These are phyloP conservation scores for Phyllostomus hastatus DNA, from an alignment of 2,113 vertebrate species.

Conservation along the genomic window DNA sequence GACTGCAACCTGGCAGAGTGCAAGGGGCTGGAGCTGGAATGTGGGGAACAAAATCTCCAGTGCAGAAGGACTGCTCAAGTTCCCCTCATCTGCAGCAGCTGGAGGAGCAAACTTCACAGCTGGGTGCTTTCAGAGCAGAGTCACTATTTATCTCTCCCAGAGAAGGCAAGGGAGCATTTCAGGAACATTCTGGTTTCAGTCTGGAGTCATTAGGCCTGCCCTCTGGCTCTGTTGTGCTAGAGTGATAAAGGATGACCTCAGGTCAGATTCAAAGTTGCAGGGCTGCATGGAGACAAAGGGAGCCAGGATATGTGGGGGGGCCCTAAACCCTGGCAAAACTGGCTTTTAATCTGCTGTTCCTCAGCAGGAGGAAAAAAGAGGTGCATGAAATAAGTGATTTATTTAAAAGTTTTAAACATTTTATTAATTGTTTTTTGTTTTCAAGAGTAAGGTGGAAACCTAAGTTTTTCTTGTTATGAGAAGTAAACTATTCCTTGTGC, in stretches of 20 bases:
- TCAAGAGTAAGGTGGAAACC: neutral
- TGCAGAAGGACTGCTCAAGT: slow-evolving; percentile 25
- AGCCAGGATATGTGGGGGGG: neutral
- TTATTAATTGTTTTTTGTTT: neutral
- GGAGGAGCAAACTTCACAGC: neutral
- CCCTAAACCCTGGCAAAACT: neutral
- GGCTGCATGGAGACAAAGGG: slow-evolving; percentile 22
- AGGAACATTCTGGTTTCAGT: slow-evolving; percentile 65
- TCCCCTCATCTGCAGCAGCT: neutral
- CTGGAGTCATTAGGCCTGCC: slow-evolving; percentile 65
- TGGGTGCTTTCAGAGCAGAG: slow-evolving; percentile 8
- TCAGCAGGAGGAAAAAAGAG: neutral
- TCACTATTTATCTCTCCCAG: slow-evolving; percentile 47
- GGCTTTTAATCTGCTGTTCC: neutral
- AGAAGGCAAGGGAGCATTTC: slow-evolving; percentile 55
- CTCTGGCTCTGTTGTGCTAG: slow-evolving; percentile 72
- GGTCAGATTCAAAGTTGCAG: slow-evolving; percentile 81
- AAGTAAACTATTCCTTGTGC: neutral
- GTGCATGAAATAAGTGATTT: neutral
- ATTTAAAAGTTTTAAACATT: neutral
- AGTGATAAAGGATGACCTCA: slow-evolving; percentile 67
- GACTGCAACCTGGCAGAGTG: neutral
- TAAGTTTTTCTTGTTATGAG: slow-evolving; percentile 40
- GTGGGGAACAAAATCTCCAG: neutral
- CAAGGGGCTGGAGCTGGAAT: neutral